phyloP scores from a whole-genome alignment of 2,113 vertebrate genomes.

The Tetrax tetrax region DNA sequence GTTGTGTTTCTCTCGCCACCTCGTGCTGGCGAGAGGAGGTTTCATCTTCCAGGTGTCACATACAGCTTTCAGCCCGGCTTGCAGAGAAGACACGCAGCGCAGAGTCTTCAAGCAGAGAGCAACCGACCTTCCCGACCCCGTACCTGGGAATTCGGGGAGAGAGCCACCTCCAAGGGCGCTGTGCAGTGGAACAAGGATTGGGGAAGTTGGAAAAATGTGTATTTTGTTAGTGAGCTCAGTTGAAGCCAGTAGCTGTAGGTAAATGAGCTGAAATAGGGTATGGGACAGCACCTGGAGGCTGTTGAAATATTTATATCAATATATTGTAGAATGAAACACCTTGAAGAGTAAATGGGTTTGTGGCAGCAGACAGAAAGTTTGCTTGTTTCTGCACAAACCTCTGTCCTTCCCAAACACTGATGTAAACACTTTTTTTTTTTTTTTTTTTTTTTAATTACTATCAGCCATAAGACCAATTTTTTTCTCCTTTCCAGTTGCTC shows the following conservation, averaged over 20 bases:
- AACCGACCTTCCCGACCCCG: too few relatives aligned
- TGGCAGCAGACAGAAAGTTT: background rate
- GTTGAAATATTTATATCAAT: background rate
- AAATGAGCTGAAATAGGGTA: background rate
- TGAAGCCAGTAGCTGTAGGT: background rate
- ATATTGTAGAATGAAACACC: background rate
- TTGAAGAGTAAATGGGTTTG: background rate
- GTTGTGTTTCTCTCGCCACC: background rate
- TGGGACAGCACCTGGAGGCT: background rate
- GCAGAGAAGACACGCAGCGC: accelerated
- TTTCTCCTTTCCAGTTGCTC: background rate
- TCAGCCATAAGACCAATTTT: background rate
- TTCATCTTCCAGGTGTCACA: accelerated
- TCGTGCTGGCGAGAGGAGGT: accelerated
- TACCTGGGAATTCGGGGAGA: background rate
- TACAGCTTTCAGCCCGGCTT: background rate
- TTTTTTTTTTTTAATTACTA: background rate
- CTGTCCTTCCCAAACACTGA: background rate
- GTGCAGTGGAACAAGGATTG: background rate
- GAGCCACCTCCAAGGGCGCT: background rate
- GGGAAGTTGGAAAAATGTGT: background rate
- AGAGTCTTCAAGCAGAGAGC: background rate
- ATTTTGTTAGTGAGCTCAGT: background rate
- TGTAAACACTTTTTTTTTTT: background rate
- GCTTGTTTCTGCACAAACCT: background rate